Percentiles rank a stretch among this genome's conserved stretches.
Evolutionary conservation across 2,113 vertebrate species (phyloP).

Genomic region (Triplophysa dalaica): DNA sequence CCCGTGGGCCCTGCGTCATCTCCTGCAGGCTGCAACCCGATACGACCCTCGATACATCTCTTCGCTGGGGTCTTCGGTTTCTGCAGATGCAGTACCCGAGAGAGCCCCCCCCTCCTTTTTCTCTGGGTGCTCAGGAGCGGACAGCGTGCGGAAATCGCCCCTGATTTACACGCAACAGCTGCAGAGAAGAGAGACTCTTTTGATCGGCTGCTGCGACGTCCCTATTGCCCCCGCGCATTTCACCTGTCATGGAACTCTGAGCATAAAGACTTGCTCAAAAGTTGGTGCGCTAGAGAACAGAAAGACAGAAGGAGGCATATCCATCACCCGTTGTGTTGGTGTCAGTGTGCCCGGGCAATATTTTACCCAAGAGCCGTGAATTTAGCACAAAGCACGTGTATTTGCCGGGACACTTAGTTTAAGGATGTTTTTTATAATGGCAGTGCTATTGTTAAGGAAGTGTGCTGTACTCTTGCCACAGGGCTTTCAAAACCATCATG

Average conservation of each 20-base stretch:
- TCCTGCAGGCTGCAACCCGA: conserved; percentile 11
- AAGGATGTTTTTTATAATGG: conserved; percentile 41
- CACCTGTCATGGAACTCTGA: conserved; percentile 43
- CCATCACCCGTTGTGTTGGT: conserved; percentile 1
- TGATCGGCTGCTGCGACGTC: conserved; percentile 42
- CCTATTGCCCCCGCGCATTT: conserved; percentile 34
- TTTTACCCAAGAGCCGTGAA: not conserved
- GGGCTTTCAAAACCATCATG: conserved; percentile 40
- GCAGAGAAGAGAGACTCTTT: conserved; percentile 54
- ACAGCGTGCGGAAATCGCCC: conserved; percentile 52
- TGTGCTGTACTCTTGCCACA: conserved; percentile 8
- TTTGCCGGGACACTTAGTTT: not conserved
- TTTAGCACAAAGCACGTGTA: conserved; percentile 11
- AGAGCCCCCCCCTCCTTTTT: conserved; percentile 1
- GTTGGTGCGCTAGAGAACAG: conserved; percentile 10
- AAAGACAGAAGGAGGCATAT: not conserved
- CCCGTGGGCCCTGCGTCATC: conserved; percentile 1
- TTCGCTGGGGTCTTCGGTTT: not conserved
- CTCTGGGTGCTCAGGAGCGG: conserved; percentile 41
- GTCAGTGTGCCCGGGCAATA: not conserved
- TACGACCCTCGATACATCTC: conserved; percentile 7
- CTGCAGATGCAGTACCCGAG: not conserved
- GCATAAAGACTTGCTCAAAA: conserved; percentile 32
- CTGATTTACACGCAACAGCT: conserved; percentile 65
- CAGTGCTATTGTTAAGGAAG: conserved; percentile 41